Percentiles rank a stretch among this genome's conserved stretches.
phyloP scores from a whole-genome alignment of 2,113 vertebrate genomes.

The Neopipo cinnamomea region DNA sequence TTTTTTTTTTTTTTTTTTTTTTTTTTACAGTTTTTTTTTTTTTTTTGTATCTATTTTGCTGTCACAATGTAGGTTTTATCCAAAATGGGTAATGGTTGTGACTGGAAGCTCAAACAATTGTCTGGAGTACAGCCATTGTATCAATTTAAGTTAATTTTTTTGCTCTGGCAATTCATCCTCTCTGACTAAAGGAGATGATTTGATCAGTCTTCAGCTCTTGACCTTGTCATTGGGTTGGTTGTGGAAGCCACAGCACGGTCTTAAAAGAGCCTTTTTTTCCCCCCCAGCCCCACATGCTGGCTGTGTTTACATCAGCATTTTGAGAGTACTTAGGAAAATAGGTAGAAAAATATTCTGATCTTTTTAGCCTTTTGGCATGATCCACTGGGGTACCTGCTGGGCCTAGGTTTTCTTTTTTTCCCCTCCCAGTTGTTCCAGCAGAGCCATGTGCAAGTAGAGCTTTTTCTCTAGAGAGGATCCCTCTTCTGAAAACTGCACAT shows the following conservation, averaged over 20 bases:
- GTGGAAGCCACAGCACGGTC: accelerated
- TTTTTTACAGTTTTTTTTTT: neutral
- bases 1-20: neutral
- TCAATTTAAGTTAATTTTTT: no score
- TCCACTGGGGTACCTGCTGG: neutral
- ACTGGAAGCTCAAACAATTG: neutral
- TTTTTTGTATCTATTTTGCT: neutral
- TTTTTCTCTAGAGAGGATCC: neutral
- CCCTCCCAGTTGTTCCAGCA: neutral
- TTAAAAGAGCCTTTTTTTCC: neutral
- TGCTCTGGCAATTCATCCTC: no score
- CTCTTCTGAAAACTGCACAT: neutral
- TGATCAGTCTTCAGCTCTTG: neutral
- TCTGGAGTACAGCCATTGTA: neutral
- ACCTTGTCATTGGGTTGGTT: neutral
- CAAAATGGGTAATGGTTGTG: neutral
- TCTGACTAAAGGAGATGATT: neutral
- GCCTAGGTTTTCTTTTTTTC: neutral
- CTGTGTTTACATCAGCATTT: neutral
- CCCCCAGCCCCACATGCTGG: accelerated
- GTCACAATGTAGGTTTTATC: neutral
- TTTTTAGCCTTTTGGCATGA: neutral
- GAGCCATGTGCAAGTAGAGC: neutral
- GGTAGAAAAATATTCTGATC: neutral
- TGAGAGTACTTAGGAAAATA: neutral